phyloP scores from a whole-genome alignment of 1,140 invertebrate genomes.

The Lucilia cuprina region DNA sequence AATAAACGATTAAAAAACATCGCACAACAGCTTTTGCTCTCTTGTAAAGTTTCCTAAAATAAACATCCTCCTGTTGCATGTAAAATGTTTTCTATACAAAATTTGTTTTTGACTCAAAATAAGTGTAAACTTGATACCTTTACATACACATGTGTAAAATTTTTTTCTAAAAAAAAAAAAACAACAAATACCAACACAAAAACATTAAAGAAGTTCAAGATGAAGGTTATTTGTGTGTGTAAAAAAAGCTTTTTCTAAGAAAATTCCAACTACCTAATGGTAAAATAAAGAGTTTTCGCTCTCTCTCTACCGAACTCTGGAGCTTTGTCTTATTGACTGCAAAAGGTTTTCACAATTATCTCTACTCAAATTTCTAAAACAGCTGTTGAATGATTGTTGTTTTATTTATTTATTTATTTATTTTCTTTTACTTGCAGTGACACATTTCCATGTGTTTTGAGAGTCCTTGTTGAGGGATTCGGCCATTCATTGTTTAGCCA shows the following conservation, averaged over 20 bases:
- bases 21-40: background rate
- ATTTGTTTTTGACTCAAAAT: no score
- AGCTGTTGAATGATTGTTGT: slow-evolving; percentile 19
- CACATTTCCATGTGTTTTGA: slow-evolving; percentile 6
- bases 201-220: slow-evolving; percentile 11
- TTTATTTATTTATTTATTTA: background rate
- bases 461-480: background rate
- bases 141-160: background rate
- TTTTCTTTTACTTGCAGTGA: background rate
- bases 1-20: slow-evolving; percentile 6
- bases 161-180: background rate
- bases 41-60: background rate
- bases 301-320: no score
- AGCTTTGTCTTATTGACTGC: no score
- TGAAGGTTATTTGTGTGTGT: slow-evolving; percentile 11
- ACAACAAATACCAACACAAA: background rate
- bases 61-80: slow-evolving; percentile 23
- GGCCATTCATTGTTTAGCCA: background rate
- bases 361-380: slow-evolving; percentile 9
- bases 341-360: no score
- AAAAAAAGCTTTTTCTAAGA: no score
- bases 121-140: no score
- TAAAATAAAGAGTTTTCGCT: no score
- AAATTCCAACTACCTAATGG: no score
- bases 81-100: background rate